Evolutionary conservation across 2,113 vertebrate genomes (phyloP).

Genomic region (Mandrillus leucophaeus): DNA sequence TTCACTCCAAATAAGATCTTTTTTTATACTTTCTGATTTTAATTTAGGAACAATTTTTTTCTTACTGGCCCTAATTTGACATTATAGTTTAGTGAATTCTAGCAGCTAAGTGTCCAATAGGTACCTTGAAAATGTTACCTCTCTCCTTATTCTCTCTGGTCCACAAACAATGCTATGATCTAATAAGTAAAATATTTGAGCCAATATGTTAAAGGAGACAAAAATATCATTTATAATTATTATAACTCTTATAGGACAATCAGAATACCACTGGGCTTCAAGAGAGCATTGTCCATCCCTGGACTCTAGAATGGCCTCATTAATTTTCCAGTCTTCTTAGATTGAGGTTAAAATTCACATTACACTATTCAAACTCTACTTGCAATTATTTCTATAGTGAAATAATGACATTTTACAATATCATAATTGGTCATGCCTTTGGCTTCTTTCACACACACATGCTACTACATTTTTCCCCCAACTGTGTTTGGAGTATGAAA

Average conservation of each 20-base stretch:
- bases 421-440: background rate
- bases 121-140: background rate
- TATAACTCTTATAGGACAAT: background rate
- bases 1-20: background rate
- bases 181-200: background rate
- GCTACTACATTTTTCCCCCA: background rate
- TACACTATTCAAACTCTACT: background rate
- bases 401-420: background rate
- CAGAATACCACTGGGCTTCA: background rate
- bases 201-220: background rate
- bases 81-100: background rate
- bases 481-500: background rate
- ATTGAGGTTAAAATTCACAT: background rate
- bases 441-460: background rate
- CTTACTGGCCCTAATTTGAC: background rate
- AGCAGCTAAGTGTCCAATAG: background rate
- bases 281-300: background rate
- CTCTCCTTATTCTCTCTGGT: background rate
- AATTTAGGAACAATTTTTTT: constrained; percentile 38
- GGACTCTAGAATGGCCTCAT: background rate
- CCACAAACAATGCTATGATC: background rate
- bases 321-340: constrained; percentile 24
- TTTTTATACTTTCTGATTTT: constrained; percentile 3
- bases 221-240: background rate
- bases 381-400: background rate